Evolutionary conservation across 2,888 invertebrate genomes (phyloP), one percentile per base, ranked within the genome.

Genomic region (Prosopocoilus inquinatus): DNA sequence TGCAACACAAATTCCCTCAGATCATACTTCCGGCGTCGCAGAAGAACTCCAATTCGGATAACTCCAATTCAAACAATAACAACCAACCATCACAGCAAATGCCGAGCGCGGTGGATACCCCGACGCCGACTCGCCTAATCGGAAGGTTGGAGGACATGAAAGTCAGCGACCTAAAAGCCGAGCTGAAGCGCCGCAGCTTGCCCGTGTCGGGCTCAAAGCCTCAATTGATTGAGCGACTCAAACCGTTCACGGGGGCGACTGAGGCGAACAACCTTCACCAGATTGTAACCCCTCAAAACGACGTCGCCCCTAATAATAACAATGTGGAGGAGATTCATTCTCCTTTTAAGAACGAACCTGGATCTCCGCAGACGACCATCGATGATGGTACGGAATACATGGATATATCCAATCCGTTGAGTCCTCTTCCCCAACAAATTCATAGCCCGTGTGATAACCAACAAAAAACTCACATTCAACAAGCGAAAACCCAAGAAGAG

Each of bases 121-220:
- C 80, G 57, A 55, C 62, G 39, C 44, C 63, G 9, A 59, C 59
- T n/a, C 76, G 81, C 69, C 79, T 81, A 36, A 70, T 81, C 13
- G 83, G 86, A 16, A 88, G 93, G 59, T 81, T 96, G 68, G 94
- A 96, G 75, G 96, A 96, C 71, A 93, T 96, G 92, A 96, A 96
- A 81, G 96, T 93, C 51, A 94, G 92, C 59, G 96, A 97, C 73
- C 81, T 97, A 64, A 95, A 96, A 75, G 90, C 91, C 54, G 96
- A 97, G 75, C 84, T 96, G 67, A 97, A 96, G 77, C 89, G 92
- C 55, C 85, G 97, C 47, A 96, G 91, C 76, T 80, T 98, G 57
- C 94, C 96, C 3, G 97, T 98, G 1, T 96, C 96, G 9, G 97
- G 97, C 0, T 90, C 96, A 0, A 98, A 98, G 74, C 94, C 96